phyloP scores from a whole-genome alignment of 2,113 vertebrate genomes.

The Piprites chloris region DNA sequence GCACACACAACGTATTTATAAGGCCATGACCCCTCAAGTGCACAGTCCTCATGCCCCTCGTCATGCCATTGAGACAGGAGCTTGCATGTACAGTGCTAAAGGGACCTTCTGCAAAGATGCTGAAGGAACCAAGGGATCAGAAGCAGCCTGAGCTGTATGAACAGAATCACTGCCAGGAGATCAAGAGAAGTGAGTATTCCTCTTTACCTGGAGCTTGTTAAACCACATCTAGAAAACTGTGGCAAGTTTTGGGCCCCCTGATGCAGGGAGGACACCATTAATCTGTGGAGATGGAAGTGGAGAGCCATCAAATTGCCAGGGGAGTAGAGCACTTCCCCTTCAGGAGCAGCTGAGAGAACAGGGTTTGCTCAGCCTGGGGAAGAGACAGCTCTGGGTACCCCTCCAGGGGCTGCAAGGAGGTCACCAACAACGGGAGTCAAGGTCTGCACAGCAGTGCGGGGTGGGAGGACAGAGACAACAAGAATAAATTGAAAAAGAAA shows the following conservation, averaged over 20 bases:
- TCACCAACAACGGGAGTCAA: not conserved
- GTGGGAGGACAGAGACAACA: not conserved
- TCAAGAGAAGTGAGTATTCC: not conserved
- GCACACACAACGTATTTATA: not conserved
- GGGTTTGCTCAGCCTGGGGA: not conserved
- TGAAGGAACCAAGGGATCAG: not conserved
- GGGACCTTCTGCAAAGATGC: not conserved
- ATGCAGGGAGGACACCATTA: not conserved
- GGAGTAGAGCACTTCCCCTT: not conserved
- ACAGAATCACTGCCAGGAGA: not conserved
- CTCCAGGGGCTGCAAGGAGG: not conserved
- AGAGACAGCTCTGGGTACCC: not conserved
- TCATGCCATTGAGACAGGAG: not conserved
- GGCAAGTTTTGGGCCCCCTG: not conserved
- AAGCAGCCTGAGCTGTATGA: not conserved
- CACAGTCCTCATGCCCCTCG: not conserved
- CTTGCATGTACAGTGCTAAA: not conserved
- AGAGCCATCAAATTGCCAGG: not conserved
- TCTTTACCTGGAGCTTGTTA: not conserved
- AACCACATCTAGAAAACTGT: not conserved
- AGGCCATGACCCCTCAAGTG: fast-evolving
- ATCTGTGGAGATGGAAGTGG: not conserved
- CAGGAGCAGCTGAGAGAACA: not conserved
- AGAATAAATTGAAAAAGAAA: not conserved
- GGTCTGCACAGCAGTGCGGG: not conserved